Base-by-base conservation (phyloP, 2,888 invertebrate genomes). In the Zele albiditarsus region DNA sequence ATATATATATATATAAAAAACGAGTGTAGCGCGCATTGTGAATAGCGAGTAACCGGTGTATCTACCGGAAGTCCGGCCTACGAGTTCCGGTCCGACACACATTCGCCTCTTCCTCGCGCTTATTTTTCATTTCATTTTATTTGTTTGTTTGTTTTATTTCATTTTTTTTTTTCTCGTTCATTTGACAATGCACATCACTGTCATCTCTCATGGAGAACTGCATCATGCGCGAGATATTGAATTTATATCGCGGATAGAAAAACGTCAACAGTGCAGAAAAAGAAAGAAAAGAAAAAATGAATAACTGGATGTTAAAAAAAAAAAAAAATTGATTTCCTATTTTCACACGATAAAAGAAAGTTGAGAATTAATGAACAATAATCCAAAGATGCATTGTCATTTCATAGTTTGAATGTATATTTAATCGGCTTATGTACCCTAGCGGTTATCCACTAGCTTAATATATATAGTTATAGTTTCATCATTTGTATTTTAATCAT, bases 31-130 rank as follows among this genome's bases (percentile, higher is more conserved):
- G 74, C 57, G 49, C 67, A 75, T 73, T 77, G 63, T 71, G 71
- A 77, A 62, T 75, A 72, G 23, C 74, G 81, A 82, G 82, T 79
- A 83, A 84, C 84, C 82, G 81, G 82, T 85, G 84, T 89, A 89
- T 89, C 89, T 86, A 83, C 87, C 87, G 89, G 89, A 89, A 89
- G 88, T 89, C 88, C 89, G 88, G 87, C 89, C 89, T 87, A 89
- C 89, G 86, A 86, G 89, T 88, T 89, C 89, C 89, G 87, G 88
- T 79, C 82, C 82, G 81, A 79, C 82, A 82, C 77, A 79, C 80
- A 79, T 80, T 79, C 69, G 78, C 74, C 74, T 77, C 79, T 63
- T 53, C 62, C 62, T 62, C 49, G 58, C 53, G 53, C 20, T 53
- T 53, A 8, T 53, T 53, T 38, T 38, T 12, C 12, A 38, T 38